Evolutionary conservation across 2,888 invertebrate species (phyloP).

Genomic region (Ametastegia equiseti): DNA sequence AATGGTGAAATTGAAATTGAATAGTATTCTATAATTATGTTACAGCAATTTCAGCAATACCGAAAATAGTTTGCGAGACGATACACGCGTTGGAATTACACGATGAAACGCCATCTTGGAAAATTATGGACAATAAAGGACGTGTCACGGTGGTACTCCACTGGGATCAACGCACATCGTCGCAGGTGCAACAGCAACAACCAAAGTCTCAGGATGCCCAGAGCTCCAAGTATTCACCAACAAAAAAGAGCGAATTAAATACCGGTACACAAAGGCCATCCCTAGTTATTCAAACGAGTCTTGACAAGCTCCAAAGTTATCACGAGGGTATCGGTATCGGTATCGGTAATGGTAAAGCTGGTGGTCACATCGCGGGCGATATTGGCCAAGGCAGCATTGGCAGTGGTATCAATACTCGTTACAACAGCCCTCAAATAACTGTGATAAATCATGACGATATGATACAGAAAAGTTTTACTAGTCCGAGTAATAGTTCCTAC

Average conservation of each 20-base stretch:
- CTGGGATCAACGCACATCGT: slow-evolving; percentile 93
- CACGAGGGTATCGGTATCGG: slow-evolving; percentile 65
- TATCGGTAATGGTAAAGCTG: slow-evolving; percentile 69
- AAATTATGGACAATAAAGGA: slow-evolving; percentile 99
- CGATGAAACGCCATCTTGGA: slow-evolving; percentile 98
- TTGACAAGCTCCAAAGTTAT: slow-evolving; percentile 80
- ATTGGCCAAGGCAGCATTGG: slow-evolving; percentile 54
- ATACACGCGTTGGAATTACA: slow-evolving; percentile 96
- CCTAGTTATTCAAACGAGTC: slow-evolving; percentile 86
- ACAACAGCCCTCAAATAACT: slow-evolving; percentile 91
- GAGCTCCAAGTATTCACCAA: slow-evolving; percentile 78
- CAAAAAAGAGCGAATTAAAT: slow-evolving; percentile 77
- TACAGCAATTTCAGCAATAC: slow-evolving; percentile 95
- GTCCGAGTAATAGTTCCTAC: slow-evolving; percentile 73
- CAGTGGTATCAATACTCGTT: slow-evolving; percentile 69
- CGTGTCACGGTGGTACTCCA: slow-evolving; percentile 97
- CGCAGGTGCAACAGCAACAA: slow-evolving; percentile 79
- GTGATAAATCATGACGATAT: slow-evolving; percentile 96
- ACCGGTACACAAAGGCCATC: slow-evolving; percentile 82
- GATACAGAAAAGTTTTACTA: slow-evolving; percentile 76
- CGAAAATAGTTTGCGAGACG: slow-evolving; percentile 98
- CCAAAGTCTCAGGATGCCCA: slow-evolving; percentile 73
- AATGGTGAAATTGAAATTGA: slow-evolving; percentile 56
- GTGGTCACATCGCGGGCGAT: slow-evolving; percentile 78
- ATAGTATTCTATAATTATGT: not conserved